phyloP scores from a whole-genome alignment of 2,113 vertebrate species.

The Polypterus senegalus region DNA sequence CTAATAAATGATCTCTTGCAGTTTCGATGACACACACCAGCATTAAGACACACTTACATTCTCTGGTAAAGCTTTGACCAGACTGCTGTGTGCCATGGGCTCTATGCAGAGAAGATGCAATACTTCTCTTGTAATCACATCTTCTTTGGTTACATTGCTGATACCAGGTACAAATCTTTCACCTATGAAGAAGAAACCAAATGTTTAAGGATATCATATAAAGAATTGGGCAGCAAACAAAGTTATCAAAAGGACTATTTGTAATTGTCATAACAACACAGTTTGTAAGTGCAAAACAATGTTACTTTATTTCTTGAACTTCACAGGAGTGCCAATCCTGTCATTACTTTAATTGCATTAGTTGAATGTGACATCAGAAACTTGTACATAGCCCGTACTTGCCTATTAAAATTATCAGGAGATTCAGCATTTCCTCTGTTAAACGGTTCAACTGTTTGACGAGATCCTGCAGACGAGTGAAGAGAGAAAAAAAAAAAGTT shows the following conservation, averaged over 20 bases:
- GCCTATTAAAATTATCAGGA: conserved; percentile 81
- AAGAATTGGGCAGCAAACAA: too few relatives aligned
- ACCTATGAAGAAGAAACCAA: conserved; percentile 44
- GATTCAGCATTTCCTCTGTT: conserved; percentile 88
- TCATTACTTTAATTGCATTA: too few relatives aligned
- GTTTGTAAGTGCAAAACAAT: too few relatives aligned
- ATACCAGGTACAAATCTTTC: conserved; percentile 87
- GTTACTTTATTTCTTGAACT: too few relatives aligned
- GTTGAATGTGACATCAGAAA: not conserved
- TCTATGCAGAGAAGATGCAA: conserved; percentile 89
- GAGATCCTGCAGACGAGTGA: conserved; percentile 58
- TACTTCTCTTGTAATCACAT: conserved; percentile 86
- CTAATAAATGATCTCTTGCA: too few relatives aligned
- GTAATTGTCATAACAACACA: too few relatives aligned
- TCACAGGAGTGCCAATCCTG: too few relatives aligned
- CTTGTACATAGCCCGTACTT: conserved; percentile 21
- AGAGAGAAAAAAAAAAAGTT: not conserved
- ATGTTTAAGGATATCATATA: too few relatives aligned
- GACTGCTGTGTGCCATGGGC: conserved; percentile 89
- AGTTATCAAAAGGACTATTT: too few relatives aligned
- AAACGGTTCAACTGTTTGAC: conserved; percentile 75
- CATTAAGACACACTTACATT: conserved; percentile 55
- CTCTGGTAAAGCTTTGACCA: conserved; percentile 83
- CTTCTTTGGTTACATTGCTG: conserved; percentile 80
- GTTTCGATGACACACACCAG: not conserved